Base-by-base conservation (phyloP, 2,888 invertebrate species). In the Drosophila fungiperda region DNA sequence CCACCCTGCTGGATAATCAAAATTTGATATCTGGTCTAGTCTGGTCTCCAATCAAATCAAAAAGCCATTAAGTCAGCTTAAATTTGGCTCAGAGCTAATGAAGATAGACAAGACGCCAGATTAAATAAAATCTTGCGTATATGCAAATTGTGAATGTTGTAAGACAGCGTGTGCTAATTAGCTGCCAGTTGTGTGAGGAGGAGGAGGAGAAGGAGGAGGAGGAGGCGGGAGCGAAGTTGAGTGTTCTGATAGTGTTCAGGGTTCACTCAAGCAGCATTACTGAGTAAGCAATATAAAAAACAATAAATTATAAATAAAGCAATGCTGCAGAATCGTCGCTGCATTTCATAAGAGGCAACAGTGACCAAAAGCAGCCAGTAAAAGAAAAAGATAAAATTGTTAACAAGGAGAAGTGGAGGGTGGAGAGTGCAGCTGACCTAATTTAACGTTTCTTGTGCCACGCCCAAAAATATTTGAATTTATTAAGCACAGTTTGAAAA, bases 11-110 rank as follows among this genome's bases (percentile, higher is more conserved):
- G 11, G 40, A 58, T 63, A 69, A 77, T 55, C 73, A 59, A 55
- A 82, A 73, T 59, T 62, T 35, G 12, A 50, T 48, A 49, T 57
- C 38, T 29, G 29, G 26, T 26, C 26, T 26, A 5, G 73, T 73
- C 87, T 87, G 78, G 70, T 70, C 73, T 78, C 76, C 86, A 83
- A 90, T 92, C 89, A 83, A 92, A 92, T 91, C 92, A 92, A 91
- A 90, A 87, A 85, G 74, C 81, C 80, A 90, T 91, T 88, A 90
- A 76, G 75, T 67, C 70, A 61, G 77, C 70, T 66, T 66, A 65
- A 67, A 26, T 20, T 20, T 33, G 40, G 23, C 20, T 8, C 48
- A 26, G 7, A 40, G 50, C 38, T 20, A 35, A 35, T 65, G 65
- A 49, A 65, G n/a, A 4, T 36, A 26, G 35, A 5, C 12, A 32